Conservation (phyloP, 2,888 invertebrate genomes). For the Philhelius pedissequus region DNA sequence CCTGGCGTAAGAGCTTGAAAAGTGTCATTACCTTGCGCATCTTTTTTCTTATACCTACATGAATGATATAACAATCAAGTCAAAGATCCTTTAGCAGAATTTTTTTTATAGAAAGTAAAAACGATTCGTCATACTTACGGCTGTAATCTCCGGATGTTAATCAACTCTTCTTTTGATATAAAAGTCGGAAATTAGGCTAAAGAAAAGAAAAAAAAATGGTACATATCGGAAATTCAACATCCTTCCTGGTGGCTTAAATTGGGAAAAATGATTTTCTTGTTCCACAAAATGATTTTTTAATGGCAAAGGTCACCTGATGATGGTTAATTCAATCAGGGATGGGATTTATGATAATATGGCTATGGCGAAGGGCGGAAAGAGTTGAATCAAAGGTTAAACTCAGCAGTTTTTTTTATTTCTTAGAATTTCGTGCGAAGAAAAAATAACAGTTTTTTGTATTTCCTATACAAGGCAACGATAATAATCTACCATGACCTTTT, state of each 20-base stretch:
- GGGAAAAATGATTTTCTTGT: conserved; percentile 21
- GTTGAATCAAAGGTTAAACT: background rate
- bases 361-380: background rate
- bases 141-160: conserved; percentile 65
- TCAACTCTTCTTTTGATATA: conserved; percentile 56
- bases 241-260: conserved; percentile 38
- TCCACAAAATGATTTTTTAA: conserved; percentile 6
- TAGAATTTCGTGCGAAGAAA: background rate
- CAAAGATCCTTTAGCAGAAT: conserved; percentile 22
- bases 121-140: conserved; percentile 62
- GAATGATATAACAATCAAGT: conserved; percentile 21
- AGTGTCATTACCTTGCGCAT: conserved; percentile 27
- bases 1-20: conserved; percentile 1
- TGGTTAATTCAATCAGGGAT: background rate
- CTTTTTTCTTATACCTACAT: background rate
- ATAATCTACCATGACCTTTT: too few relatives aligned
- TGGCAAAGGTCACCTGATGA: conserved; percentile 18
- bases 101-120: background rate
- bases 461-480: too few relatives aligned
- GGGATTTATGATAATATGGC: conserved; percentile 6
- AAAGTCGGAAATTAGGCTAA: conserved; percentile 45
- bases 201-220: background rate
- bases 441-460: too few relatives aligned
- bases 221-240: conserved; percentile 57
- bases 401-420: background rate